These are phyloP conservation scores for Lycophotia porphyrea DNA, from an alignment of 2,888 invertebrate species.

Conservation along the genomic window DNA sequence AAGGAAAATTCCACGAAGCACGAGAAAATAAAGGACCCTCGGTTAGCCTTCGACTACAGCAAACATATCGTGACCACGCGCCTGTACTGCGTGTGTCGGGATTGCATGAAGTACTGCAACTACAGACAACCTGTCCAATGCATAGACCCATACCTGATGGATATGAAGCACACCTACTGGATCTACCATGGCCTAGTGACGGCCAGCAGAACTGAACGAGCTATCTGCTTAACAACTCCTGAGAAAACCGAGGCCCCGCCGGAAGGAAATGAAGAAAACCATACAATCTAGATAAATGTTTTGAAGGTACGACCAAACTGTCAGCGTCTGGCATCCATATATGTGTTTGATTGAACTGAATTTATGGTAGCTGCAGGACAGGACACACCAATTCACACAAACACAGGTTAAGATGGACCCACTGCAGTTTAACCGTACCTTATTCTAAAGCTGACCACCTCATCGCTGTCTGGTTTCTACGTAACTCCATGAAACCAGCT, in stretches of 20 bases:
- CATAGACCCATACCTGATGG: slow-evolving; percentile 41
- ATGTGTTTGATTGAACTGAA: neutral
- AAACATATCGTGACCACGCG: neutral
- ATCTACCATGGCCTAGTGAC: slow-evolving; percentile 45
- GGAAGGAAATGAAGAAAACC: neutral
- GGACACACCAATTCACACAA: neutral
- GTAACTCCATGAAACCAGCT: neutral
- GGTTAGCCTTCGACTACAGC: neutral
- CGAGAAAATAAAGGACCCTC: neutral
- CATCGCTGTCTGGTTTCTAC: neutral
- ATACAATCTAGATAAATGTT: neutral
- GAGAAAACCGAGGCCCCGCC: neutral
- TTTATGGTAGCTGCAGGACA: neutral
- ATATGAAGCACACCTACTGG: slow-evolving; percentile 51
- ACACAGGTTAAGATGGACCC: neutral
- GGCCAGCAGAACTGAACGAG: slow-evolving; percentile 50
- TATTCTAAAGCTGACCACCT: neutral
- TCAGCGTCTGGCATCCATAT: neutral
- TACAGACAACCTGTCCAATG: slow-evolving; percentile 26
- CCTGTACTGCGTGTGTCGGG: slow-evolving; percentile 27
- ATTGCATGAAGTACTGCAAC: slow-evolving; percentile 36
- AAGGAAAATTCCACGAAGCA: neutral
- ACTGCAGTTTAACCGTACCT: neutral
- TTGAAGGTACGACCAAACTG: neutral
- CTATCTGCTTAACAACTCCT: slow-evolving; percentile 7